Evolutionary conservation across 2,888 invertebrate species (phyloP), one percentile per base, ranked within the genome.

Genomic region (Xestia ashworthii): DNA sequence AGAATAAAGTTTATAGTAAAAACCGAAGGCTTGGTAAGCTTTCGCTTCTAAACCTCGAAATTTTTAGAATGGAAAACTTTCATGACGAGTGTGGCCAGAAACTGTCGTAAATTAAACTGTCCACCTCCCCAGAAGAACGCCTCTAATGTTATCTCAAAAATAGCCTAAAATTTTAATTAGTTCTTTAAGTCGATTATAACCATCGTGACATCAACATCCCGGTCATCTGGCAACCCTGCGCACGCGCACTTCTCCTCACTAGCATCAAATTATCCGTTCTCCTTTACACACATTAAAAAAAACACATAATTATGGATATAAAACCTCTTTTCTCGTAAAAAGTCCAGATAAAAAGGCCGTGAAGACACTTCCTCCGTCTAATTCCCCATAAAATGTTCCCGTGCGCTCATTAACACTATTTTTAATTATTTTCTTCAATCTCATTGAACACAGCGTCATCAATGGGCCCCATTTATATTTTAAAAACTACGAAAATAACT

Each of bases 401-500:
- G 91, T 92, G 85, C 87, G 83, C 76, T 91, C 93, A 93, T 96
- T 95, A 96, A 96, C 95, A 96, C 95, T 95, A 94, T 96, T 96
- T 95, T 95, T 94, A 93, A 78, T 86, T 83, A 78, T 72, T 84
- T 94, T 84, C 93, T 89, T 92, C 89, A 91, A 93, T 92, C 94
- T 94, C 96, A 96, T 95, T 96, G 95, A 96, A 95, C 94, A 90
- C 91, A 83, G 86, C 94, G 95, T 96, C 95, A 95, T 96, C 96
- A 96, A 95, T 96, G 96, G 94, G 93, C 91, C 91, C 91, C 88
- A 89, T 95, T 93, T 94, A 94, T 93, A 93, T 93, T 92, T 94
- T 91, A 93, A 93, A 95, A 95, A 93, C 90, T 91, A 94, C 94
- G 82, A 94, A 94, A 96, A 96, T 96, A 96, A 94, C 93, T 88